A percentile compares a stretch with the other conserved stretches of the same genome.
These are phyloP conservation scores for Nasonia giraulti DNA, from an alignment of 1,140 invertebrate species.

Conservation along the genomic window DNA sequence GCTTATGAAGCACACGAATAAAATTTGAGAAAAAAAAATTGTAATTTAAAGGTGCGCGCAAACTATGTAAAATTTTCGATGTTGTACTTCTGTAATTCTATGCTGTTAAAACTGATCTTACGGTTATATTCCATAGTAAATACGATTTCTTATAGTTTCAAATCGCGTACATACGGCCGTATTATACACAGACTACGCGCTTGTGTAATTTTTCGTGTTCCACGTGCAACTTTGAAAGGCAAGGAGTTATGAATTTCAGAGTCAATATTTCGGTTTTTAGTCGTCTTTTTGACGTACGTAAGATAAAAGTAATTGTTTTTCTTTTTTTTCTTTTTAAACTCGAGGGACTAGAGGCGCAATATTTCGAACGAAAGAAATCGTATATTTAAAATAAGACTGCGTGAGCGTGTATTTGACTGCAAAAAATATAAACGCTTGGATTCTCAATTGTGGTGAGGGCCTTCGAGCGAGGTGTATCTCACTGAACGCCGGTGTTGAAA, in stretches of 20 bases:
- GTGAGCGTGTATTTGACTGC: slow-evolving; percentile 25
- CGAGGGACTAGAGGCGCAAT: slow-evolving; percentile 38
- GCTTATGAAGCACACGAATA: slow-evolving; percentile 19
- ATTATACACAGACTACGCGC: neutral
- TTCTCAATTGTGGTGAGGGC: neutral
- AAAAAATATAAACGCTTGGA: slow-evolving; percentile 11
- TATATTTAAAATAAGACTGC: slow-evolving; percentile 49
- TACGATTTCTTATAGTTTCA: slow-evolving; percentile 39
- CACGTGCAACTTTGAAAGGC: neutral
- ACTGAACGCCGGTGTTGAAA: neutral
- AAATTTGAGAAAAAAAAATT: slow-evolving; percentile 18
- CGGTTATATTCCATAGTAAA: slow-evolving; percentile 39
- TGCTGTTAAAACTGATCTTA: slow-evolving; percentile 46
- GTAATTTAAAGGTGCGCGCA: slow-evolving; percentile 30
- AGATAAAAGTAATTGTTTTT: slow-evolving; percentile 12
- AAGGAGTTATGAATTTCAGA: slow-evolving; percentile 20
- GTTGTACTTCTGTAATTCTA: slow-evolving; percentile 51
- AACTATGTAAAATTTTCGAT: slow-evolving; percentile 50
- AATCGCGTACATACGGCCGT: neutral
- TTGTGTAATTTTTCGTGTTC: slow-evolving; percentile 29
- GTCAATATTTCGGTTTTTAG: slow-evolving; percentile 16
- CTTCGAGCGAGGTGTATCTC: neutral
- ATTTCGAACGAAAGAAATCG: slow-evolving; percentile 30
- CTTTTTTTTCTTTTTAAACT: slow-evolving; percentile 3
- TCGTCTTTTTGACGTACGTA: neutral